Percentiles rank a stretch among this genome's conserved stretches.
phyloP scores from a whole-genome alignment of 2,797 vertebrate genomes.

The Megaceryle alcyon region DNA sequence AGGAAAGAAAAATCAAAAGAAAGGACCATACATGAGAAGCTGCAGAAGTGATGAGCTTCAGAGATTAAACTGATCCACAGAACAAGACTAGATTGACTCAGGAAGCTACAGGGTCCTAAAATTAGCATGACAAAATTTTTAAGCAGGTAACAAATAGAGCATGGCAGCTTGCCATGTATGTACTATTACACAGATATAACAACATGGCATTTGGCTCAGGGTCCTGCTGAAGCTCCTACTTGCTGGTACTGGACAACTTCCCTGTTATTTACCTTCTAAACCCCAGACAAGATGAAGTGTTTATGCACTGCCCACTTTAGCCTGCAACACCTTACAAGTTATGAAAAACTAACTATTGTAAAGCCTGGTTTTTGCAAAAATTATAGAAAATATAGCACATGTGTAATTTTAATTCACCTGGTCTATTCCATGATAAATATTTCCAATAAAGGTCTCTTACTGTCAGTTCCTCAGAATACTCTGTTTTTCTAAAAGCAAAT shows the following conservation, averaged over 20 bases:
- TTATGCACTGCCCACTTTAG: background rate
- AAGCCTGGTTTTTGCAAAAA: background rate
- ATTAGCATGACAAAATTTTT: background rate
- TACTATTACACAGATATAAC: background rate
- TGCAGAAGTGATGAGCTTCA: background rate
- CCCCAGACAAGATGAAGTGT: background rate
- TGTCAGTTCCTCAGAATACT: background rate
- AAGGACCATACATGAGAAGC: background rate
- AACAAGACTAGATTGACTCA: background rate
- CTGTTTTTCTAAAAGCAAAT: background rate
- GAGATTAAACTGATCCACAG: background rate
- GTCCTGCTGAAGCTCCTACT: background rate
- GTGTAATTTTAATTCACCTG: background rate
- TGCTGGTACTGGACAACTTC: background rate
- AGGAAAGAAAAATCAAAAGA: background rate
- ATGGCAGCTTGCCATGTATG: background rate
- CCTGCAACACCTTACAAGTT: background rate
- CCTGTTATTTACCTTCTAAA: background rate
- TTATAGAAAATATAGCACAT: background rate
- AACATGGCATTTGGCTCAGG: background rate
- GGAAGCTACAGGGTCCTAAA: background rate
- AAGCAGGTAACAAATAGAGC: background rate
- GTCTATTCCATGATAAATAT: background rate
- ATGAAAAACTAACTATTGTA: background rate
- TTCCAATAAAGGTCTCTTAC: background rate